Evolutionary conservation across 2,797 vertebrate genomes (phyloP), one percentile per base, ranked within the genome.

Genomic region (Myripristis jacobus): DNA sequence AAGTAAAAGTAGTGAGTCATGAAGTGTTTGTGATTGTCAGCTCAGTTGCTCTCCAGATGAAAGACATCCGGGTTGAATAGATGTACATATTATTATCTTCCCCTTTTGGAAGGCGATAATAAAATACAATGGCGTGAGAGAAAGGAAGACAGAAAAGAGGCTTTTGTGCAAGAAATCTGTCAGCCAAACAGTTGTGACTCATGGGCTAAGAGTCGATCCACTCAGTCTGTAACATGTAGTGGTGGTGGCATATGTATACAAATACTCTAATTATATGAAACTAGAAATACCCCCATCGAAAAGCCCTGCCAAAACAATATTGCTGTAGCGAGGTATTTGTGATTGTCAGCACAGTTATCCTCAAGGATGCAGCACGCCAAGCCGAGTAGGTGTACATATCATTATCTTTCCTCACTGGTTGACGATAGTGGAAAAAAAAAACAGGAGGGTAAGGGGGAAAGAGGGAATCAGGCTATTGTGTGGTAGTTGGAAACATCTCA

Each of bases 351-450:
- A 60, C 38, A 8, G 59, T 60, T 63, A 63, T 71, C 72, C 67
- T 65, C 2, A 15, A 76, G 80, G 58, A 66, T 50, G 64, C 2
- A 60, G 61, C 61, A 46, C 64, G 73, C 50, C 61, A 66, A 68
- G 61, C 59, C n/a, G 15, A 75, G 83, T 76, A 74, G 65, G 64
- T 72, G 70, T 69, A 70, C 69, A 74, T 77, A 84, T 86, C 64
- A 75, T 84, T 71, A 75, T 69, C 76, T 68, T 57, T 66, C 67
- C 21, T 7, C 27, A 31, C 41, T 16, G 13, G 34, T 70, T n/a
- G 27, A 46, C 54, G 54, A 19, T 6, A 56, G 18, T 9, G 21
- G n/a, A n/a, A 43, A 43, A 43, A n/a, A 43, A 43, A 43, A 43
- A 43, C 41, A 43, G 41, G 4, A 1, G 4, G 41, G 41, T 43